Base-by-base conservation (phyloP, 2,113 vertebrate species). In the Passer domesticus region DNA sequence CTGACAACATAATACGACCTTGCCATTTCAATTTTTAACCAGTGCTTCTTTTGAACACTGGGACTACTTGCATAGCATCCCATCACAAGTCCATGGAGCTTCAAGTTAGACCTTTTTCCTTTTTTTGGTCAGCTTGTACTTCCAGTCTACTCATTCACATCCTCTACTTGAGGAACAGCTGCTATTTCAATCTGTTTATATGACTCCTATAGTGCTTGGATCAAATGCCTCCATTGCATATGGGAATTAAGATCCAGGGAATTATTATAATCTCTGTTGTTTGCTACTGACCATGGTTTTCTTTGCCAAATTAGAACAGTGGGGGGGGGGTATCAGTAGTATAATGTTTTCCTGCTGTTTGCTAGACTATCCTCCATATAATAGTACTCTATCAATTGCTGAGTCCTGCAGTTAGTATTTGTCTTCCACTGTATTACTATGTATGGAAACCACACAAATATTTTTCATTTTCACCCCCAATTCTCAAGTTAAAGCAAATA, bases 231-330 rank as follows among this genome's bases (percentile, higher is more conserved):
- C 47, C 43, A 31, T 6, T 79, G 59, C 82, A 79, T 59, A 43
- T 7, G 30, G 41, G 67, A 94, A 88, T 77, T 93, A 95, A 94
- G 67, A 92, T n/a, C 30, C 37, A 62, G 41, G 39, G 88, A 93
- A 93, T 94, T 76, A 50, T 13, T 86, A 83, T 16, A 20, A 66
- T 46, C 49, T 80, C 25, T 5, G 39, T 6, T 90, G 58, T 62
- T 90, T 79, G 70, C 41, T 80, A 66, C 75, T 88, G 90, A 88
- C 67, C 49, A 63, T 17, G 21, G 21, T 49, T 90, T 83, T 82
- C 78, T 85, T 83, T 88, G 82, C 67, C 79, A 90, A 73, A 80
- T 88, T 60, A 94, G 31, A 90, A 66, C 22, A 85, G 67, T 46
- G 17, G 19, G 43, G 21, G 49, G 31, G 28, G 25, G n/a, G n/a